phyloP scores from a whole-genome alignment of 2,888 invertebrate species.

The Halocaridina rubra region DNA sequence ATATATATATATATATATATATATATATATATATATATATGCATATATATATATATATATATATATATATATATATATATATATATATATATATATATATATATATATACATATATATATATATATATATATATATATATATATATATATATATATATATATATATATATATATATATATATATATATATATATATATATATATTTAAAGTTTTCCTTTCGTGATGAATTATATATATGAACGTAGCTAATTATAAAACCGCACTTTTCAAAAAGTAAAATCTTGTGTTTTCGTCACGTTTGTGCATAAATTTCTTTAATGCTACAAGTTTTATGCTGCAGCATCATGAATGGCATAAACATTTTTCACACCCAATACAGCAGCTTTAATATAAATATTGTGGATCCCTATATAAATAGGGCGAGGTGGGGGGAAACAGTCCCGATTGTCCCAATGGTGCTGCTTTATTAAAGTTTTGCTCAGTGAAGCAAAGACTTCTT shows the following conservation, averaged over 20 bases:
- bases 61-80: background rate
- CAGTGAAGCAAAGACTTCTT: too few species aligned
- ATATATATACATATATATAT: background rate
- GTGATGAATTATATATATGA: background rate
- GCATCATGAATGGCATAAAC: too few species aligned
- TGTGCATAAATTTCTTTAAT: too few species aligned
- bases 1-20: background rate
- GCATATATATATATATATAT: background rate
- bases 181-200: background rate
- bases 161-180: background rate
- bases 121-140: slow-evolving; percentile 3
- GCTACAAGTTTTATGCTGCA: too few species aligned
- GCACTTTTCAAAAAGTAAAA: too few species aligned
- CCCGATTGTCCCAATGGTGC: too few species aligned
- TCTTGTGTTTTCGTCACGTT: too few species aligned
- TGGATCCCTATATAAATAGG: too few species aligned
- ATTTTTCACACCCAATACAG: too few species aligned
- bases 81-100: slow-evolving; percentile 14
- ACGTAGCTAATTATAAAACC: background rate
- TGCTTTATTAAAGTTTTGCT: too few species aligned
- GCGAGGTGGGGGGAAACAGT: too few species aligned
- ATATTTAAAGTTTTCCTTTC: background rate
- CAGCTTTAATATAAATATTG: too few species aligned
- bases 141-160: background rate
- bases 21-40: background rate